Evolutionary conservation across 2,113 vertebrate genomes (phyloP).

Genomic region (Pelvicachromis taeniatus): DNA sequence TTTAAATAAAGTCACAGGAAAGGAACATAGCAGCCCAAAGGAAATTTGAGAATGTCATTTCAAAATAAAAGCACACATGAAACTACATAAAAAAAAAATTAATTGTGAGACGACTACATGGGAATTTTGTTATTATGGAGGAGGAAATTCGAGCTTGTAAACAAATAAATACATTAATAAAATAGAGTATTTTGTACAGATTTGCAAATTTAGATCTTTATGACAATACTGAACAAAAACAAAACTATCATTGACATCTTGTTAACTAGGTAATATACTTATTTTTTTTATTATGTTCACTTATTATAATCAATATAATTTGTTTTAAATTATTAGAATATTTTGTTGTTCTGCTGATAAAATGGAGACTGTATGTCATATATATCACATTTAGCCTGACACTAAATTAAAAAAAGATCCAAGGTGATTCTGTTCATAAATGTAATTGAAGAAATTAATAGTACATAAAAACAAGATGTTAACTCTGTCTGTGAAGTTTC

Average conservation of each 20-base stretch:
- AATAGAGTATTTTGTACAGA: neutral
- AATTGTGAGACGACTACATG: neutral
- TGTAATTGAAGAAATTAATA: neutral
- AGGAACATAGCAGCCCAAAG: neutral
- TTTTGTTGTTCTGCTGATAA: neutral
- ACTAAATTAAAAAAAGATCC: neutral
- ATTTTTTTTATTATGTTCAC: neutral
- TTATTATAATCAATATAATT: neutral
- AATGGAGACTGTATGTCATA: neutral
- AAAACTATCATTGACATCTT: neutral
- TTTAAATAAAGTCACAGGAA: conserved; percentile 10
- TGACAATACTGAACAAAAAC: neutral
- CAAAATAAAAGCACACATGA: conserved; percentile 44
- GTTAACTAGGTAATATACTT: neutral
- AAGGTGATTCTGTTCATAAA: neutral
- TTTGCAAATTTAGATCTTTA: neutral
- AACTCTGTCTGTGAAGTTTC: neutral
- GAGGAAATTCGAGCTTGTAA: neutral
- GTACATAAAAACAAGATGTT: neutral
- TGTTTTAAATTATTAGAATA: neutral
- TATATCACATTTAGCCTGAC: neutral
- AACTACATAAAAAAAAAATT: neutral
- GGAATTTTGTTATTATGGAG: neutral
- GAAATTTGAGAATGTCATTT: neutral
- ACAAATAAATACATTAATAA: neutral